These are phyloP conservation scores for Rhopalosiphum nymphaeae DNA, from an alignment of 2,888 invertebrate genomes.

Conservation along the genomic window DNA sequence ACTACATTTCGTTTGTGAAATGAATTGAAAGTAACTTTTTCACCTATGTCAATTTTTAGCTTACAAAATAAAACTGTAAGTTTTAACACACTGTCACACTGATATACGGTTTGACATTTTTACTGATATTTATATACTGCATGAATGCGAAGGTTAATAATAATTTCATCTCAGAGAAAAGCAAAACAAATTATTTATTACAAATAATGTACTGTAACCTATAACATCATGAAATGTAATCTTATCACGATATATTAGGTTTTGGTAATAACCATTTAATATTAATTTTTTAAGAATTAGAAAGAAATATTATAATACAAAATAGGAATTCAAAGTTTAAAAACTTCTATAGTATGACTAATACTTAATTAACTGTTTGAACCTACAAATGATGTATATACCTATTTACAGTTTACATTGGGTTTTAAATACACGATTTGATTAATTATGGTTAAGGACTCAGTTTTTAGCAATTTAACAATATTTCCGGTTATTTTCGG, in stretches of 20 bases:
- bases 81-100: neutral
- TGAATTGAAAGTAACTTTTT: neutral
- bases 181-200: neutral
- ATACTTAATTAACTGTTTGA: too few relatives aligned
- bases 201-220: neutral
- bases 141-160: neutral
- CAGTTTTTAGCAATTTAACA: too few relatives aligned
- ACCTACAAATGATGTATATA: too few relatives aligned
- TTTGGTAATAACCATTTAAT: neutral
- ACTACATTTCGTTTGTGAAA: neutral
- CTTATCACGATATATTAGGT: neutral
- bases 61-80: neutral
- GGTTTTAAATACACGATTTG: too few relatives aligned
- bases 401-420: too few relatives aligned
- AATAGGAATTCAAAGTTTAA: too few relatives aligned
- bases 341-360: too few relatives aligned
- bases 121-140: neutral
- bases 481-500: too few relatives aligned
- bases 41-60: neutral
- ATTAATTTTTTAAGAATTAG: neutral
- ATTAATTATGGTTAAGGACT: too few relatives aligned
- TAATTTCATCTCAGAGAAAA: neutral
- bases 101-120: neutral
- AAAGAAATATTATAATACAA: neutral
- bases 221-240: neutral